Evolutionary conservation across 2,888 invertebrate species (phyloP), one percentile per base, ranked within the genome.

Genomic region (Thumatha senex): DNA sequence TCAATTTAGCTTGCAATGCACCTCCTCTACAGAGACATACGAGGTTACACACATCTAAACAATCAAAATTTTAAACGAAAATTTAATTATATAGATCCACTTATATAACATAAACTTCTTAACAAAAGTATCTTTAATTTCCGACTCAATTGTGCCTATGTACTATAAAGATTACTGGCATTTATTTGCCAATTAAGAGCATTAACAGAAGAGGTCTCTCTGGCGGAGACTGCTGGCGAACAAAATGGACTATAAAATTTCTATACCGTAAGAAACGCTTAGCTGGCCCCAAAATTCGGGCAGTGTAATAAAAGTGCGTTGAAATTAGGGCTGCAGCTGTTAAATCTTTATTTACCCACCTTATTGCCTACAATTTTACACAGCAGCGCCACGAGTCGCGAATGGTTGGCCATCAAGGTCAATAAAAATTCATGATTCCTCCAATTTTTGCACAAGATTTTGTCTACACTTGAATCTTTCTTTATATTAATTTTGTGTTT

Each of bases 261-360:
- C 68, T 63, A 74, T 75, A 72, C 69, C 64, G 66, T 63, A 73
- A 80, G 78, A 79, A 76, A 71, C 56, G 72, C 73, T 74, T 72
- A 72, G 65, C 64, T 64, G 59, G 63, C 65, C 73, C 68, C 12
- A 51, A 69, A 82, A 77, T 72, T 70, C 68, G 80, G 78, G 73
- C 79, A 69, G 57, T 56, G 74, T 71, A 75, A 80, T 83, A 80
- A 80, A 82, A 77, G 63, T 73, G 72, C 71, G 74, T 74, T 63
- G 51, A 45, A 58, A 54, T 52, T 59, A 74, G 69, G 70, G 70
- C 57, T 72, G 68, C 43, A 44, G 44, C 51, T 48, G 51, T 51
- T 48, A 55, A 56, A 55, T 46, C 50, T 51, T 51, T 48, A 54
- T 46, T 51, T 18, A 47, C 40, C 46, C 18, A 31, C 31, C 8